These are phyloP conservation scores for Momotus momota DNA, from an alignment of 2,797 vertebrate genomes.

Conservation along the genomic window DNA sequence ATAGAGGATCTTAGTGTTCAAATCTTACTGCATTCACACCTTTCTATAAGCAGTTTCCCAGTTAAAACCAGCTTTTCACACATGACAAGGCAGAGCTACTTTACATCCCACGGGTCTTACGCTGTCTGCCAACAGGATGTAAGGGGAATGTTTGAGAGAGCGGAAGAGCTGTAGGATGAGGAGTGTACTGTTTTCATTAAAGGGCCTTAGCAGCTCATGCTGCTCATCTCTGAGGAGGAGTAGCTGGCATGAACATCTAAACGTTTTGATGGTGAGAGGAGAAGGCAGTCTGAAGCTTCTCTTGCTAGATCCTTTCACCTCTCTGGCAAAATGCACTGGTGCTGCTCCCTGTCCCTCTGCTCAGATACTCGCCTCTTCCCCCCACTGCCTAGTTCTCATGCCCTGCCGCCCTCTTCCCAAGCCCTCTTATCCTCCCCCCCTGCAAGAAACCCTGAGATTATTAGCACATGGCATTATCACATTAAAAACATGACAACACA, in stretches of 20 bases:
- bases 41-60: not conserved
- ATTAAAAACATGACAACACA: not conserved
- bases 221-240: not conserved
- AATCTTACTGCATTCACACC: not conserved
- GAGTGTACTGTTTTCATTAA: not conserved
- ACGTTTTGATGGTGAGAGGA: not conserved
- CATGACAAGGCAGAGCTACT: not conserved
- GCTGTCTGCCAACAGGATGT: not conserved
- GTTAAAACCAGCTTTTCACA: not conserved
- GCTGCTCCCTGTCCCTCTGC: rapidly evolving
- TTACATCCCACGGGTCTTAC: not conserved
- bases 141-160: not conserved
- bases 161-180: not conserved
- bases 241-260: not conserved
- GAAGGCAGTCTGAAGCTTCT: not conserved
- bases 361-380: rapidly evolving
- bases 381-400: not conserved
- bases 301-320: not conserved
- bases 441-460: not conserved
- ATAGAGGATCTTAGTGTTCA: not conserved
- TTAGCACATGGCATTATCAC: not conserved
- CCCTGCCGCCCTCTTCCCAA: not conserved
- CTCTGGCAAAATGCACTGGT: rapidly evolving
- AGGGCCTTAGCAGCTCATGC: not conserved
- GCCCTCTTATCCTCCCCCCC: not conserved